Evolutionary conservation across 2,888 invertebrate species (phyloP).

Genomic region (Augochlorella aurata): DNA sequence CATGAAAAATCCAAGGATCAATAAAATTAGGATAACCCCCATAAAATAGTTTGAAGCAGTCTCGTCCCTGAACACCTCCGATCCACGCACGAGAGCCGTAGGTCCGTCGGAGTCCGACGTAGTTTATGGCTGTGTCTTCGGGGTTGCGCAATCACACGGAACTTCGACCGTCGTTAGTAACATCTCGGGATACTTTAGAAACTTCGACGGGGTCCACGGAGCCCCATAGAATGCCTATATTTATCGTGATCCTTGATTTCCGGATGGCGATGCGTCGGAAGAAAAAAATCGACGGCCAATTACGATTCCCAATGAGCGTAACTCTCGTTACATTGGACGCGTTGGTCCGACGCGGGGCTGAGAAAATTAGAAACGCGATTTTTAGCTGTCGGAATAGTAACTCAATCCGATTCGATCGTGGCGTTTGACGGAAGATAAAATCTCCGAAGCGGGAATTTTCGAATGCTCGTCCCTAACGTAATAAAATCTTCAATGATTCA

Average conservation of each 20-base stretch:
- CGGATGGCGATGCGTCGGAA: conserved; percentile 6
- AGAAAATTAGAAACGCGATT: background rate
- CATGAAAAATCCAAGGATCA: background rate
- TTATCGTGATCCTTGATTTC: conserved; percentile 51
- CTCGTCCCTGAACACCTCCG: background rate
- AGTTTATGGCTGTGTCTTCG: conserved; percentile 31
- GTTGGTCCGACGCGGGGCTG: background rate
- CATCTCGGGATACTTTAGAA: conserved; percentile 46
- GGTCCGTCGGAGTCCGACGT: conserved; percentile 12
- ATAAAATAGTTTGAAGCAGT: background rate
- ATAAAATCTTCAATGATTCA: no score
- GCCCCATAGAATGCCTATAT: conserved; percentile 52
- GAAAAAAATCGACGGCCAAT: conserved; percentile 20
- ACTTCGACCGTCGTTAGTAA: conserved; percentile 37
- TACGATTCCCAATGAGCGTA: conserved; percentile 27
- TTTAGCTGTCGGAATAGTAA: background rate
- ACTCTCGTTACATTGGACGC: conserved; percentile 24
- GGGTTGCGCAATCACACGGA: conserved; percentile 37
- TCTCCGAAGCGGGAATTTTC: background rate
- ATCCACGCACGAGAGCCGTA: conserved; percentile 18
- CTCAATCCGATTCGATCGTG: background rate
- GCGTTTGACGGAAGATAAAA: background rate
- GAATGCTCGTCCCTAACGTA: no score
- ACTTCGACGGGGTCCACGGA: conserved; percentile 31
- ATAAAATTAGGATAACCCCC: conserved; percentile 20